Evolutionary conservation across 2,797 vertebrate genomes (phyloP), one percentile per base, ranked within the genome.

Genomic region (Alcedo quadribrachys): DNA sequence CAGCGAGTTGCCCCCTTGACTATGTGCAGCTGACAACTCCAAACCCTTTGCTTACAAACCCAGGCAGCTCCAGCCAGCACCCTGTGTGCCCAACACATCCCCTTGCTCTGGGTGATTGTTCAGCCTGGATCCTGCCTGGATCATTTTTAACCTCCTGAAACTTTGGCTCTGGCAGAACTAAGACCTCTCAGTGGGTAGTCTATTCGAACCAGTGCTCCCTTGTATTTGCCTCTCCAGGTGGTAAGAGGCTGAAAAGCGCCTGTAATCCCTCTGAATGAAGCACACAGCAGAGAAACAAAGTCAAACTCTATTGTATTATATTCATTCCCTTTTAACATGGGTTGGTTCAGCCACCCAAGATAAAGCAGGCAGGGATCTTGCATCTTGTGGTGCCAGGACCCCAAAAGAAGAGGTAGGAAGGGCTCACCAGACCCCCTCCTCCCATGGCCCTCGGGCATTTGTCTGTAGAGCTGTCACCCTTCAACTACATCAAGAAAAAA

Each of bases 141-240:
- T 75, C 73, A 17, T 81, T 83, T 91, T 83, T 81, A 94, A 93
- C 89, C 85, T 71, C 32, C 51, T 37, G 50, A 75, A 43, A 24
- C 78, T 57, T 30, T 4, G 71, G 90, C 86, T 90, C 92, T 85
- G 66, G 95, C 69, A 81, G 68, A 70, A n/a, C 61, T 27, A 33
- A 93, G 92, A 62, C 73, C 46, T 79, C 90, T 79, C 76, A 2
- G 66, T 74, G 86, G 90, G 92, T 85, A 67, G 90, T 62, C 66
- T 57, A 18, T 65, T 70, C 2, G 14, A 45, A 87, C 65, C 79
- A 78, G 73, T 8, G 3, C 85, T 89, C 57, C 79, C 86, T 93
- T 93, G 69, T 93, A 21, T 85, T 83, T 53, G 76, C 73, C 95
- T 89, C 91, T 93, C 87, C 84, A 92, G 94, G 93, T 95, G 94